A percentile compares a stretch with the other conserved stretches of the same genome.
Conservation (phyloP, 2,888 invertebrate genomes). For the Cephalotes varians region DNA sequence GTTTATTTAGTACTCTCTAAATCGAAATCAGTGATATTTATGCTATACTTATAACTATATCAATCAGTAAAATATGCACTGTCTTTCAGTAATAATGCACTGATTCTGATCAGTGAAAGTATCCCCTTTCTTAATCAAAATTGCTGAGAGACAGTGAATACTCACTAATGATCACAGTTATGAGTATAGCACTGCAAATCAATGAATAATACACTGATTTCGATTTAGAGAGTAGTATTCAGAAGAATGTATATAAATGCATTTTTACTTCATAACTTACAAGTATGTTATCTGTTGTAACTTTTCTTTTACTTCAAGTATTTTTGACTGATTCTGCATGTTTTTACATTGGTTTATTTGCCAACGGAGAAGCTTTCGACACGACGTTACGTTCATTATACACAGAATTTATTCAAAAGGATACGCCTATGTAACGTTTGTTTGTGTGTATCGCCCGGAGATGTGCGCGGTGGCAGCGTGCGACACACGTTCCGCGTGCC, state of each 20-base stretch:
- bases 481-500: conserved; percentile 69
- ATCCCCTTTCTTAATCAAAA: no score
- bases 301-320: neutral
- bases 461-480: conserved; percentile 63
- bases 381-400: neutral
- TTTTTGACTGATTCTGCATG: neutral
- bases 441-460: conserved; percentile 51
- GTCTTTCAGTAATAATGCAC: no score
- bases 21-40: no score
- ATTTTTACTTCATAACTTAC: neutral
- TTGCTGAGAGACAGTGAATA: no score
- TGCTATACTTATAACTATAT: no score
- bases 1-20: neutral
- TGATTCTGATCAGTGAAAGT: no score
- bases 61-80: no score
- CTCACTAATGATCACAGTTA: no score
- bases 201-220: no score
- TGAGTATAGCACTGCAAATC: no score
- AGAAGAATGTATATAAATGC: neutral
- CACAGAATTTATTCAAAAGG: conserved; percentile 22
- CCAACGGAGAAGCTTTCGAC: neutral
- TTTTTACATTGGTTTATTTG: neutral
- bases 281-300: neutral
- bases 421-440: conserved; percentile 65
- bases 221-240: neutral